A percentile compares a stretch with the other conserved stretches of the same genome.
These are phyloP conservation scores for Sus cebifrons DNA, from an alignment of 2,797 vertebrate species.

Conservation along the genomic window DNA sequence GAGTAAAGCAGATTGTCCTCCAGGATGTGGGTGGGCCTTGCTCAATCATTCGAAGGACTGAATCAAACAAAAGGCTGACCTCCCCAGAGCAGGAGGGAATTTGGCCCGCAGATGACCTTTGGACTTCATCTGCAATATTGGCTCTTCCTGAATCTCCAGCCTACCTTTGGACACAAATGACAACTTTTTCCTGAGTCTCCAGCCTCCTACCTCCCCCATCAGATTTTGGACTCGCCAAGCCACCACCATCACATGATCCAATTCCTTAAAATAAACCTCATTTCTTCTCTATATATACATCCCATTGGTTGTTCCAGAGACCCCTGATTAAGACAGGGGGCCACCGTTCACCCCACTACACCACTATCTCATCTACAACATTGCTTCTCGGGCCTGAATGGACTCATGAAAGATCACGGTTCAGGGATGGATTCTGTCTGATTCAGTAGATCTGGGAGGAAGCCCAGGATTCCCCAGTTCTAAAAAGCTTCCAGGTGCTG, in stretches of 20 bases:
- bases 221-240: constrained; percentile 4
- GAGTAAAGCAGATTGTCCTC: neutral
- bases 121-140: neutral
- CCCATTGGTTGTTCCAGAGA: neutral
- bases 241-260: neutral
- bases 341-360: neutral
- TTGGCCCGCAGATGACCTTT: neutral
- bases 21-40: neutral
- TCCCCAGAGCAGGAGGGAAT: neutral
- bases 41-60: neutral
- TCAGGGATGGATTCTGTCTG: neutral
- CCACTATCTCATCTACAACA: neutral
- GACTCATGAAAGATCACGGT: neutral
- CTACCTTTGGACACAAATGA: neutral
- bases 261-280: neutral
- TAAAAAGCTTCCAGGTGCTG: neutral
- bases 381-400: neutral
- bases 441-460: neutral
- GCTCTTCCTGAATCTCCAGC: neutral
- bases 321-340: neutral
- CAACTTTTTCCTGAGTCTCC: neutral
- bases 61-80: neutral
- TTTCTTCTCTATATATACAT: neutral
- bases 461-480: neutral
- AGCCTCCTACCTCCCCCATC: neutral